Percentiles rank a stretch among this genome's conserved stretches.
These are phyloP conservation scores for Hiodon alosoides DNA, from an alignment of 2,113 vertebrate genomes.

Conservation along the genomic window DNA sequence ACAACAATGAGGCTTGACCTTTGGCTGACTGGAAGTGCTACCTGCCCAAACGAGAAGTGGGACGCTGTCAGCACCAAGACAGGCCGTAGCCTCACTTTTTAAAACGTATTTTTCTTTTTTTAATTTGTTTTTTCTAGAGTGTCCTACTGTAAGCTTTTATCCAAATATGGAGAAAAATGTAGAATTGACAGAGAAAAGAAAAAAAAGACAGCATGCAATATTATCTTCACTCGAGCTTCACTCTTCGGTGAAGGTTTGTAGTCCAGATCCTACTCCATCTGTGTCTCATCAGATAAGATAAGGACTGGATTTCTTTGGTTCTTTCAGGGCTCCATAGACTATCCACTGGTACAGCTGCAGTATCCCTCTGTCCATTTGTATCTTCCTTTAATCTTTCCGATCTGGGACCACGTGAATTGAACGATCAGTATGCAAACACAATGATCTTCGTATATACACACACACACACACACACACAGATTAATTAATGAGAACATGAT, in stretches of 20 bases:
- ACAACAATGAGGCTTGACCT: neutral
- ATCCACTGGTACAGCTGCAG: constrained; percentile 22
- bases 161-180: neutral
- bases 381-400: constrained; percentile 22
- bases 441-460: constrained; percentile 8
- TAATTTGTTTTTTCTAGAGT: constrained; percentile 24
- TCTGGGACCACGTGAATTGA: constrained; percentile 38
- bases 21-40: constrained; percentile 10
- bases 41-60: neutral
- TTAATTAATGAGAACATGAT: neutral
- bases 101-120: constrained; percentile 4
- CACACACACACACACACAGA: neutral
- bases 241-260: constrained; percentile 23
- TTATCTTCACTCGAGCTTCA: constrained; percentile 8
- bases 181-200: neutral
- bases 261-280: constrained; percentile 8
- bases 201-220: constrained; percentile 28
- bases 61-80: too few species aligned
- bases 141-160: constrained; percentile 27
- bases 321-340: constrained; percentile 14
- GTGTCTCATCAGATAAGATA: constrained; percentile 11
- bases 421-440: constrained; percentile 27
- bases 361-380: neutral
- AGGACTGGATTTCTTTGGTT: neutral
- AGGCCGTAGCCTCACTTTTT: neutral